Base-by-base conservation (phyloP, 2,888 invertebrate species). In the Leucania comma region DNA sequence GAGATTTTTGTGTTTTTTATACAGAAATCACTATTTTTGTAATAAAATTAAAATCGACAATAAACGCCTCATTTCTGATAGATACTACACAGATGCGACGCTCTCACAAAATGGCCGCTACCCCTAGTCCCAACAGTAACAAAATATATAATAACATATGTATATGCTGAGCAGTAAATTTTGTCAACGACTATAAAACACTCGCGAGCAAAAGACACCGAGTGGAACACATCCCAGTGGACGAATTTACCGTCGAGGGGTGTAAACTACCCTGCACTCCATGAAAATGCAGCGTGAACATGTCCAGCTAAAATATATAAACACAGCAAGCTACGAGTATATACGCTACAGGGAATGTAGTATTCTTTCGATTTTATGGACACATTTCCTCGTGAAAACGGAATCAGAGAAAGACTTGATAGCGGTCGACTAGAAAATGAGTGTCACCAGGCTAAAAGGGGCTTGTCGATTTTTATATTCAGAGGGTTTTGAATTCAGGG, bases 251-350 rank as follows among this genome's bases (percentile, higher is more conserved):
- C 46, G 62, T 59, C 80, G 68, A 62, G 68, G 80, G 81, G 76
- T 69, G 68, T 74, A 74, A 83, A 83, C 66, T 72, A 83, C 68
- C 57, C 56, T 72, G 61, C 65, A 76, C 75, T 71, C 66, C 75
- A 82, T 72, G 75, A 79, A 82, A 82, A 82, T 79, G 64, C 80
- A 82, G 62, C 68, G 58, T 67, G 63, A 78, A 77, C 66, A 81
- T 61, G 67, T 68, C 72, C 54, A 56, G 24, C 58, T 46, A 48
- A 58, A 60, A 57, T 50, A 59, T 71, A 78, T 50, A 64, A 67
- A 71, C 26, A 53, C 53, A 42, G 42, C 57, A 57, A 22, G 57
- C 22, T 72, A 38, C 35, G 35, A 35, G 35, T 35, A 42, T 57
- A 67, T 29, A 50, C 12, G 54, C 46, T 56, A 26, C 42, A 46